phyloP scores from a whole-genome alignment of 2,797 vertebrate species.

The Myioborus melanocephalus region DNA sequence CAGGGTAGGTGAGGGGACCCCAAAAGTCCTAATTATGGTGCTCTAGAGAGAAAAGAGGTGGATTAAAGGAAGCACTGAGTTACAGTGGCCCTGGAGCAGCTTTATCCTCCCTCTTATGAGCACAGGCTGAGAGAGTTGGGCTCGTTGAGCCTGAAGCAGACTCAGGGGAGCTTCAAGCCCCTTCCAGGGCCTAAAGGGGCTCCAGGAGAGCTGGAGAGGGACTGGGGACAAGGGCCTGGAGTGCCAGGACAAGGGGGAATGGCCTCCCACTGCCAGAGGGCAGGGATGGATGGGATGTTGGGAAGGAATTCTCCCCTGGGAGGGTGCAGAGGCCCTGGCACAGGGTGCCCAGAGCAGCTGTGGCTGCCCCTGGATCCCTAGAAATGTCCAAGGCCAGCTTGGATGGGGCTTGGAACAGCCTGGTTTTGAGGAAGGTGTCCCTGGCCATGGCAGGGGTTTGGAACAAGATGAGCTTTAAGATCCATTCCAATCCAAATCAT shows the following conservation, averaged over 20 bases:
- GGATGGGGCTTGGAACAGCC: rapidly evolving
- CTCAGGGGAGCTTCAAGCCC: neutral
- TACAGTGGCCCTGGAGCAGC: neutral
- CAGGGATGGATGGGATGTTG: neutral
- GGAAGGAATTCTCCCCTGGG: neutral
- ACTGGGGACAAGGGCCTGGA: neutral
- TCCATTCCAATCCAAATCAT: neutral
- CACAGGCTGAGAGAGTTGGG: neutral
- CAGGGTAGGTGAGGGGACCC: neutral
- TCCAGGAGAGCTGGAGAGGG: neutral
- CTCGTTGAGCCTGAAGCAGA: neutral
- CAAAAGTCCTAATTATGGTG: neutral
- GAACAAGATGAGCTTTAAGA: neutral
- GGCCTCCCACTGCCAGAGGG: neutral
- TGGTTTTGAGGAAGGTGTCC: neutral
- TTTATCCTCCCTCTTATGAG: neutral
- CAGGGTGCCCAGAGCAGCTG: neutral
- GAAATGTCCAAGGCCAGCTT: neutral
- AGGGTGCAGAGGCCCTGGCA: neutral
- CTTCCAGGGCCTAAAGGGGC: neutral
- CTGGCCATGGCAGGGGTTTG: neutral
- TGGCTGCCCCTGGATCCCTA: neutral
- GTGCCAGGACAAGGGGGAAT: neutral
- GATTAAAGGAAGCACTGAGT: neutral
- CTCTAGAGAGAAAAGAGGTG: neutral